Percentiles rank a stretch among this genome's conserved stretches.
These are phyloP conservation scores for Pemphigus obesinymphae DNA, from an alignment of 1,140 invertebrate genomes.

Conservation along the genomic window DNA sequence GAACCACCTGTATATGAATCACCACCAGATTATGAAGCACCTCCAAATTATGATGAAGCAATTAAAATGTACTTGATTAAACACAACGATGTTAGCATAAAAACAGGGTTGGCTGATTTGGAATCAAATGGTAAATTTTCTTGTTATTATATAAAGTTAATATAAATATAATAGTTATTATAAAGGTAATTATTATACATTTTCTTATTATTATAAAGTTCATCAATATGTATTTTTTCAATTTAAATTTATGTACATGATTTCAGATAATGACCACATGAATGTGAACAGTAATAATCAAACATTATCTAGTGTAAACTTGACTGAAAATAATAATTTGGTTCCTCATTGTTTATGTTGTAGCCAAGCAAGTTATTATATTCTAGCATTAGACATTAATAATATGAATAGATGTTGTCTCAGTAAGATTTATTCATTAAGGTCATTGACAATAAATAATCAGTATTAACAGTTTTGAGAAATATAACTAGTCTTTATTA, in stretches of 20 bases:
- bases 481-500: conserved; percentile 6
- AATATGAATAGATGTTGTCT: conserved; percentile 18
- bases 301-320: neutral
- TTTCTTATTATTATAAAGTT: no score
- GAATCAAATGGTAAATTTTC: neutral
- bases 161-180: no score
- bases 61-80: conserved; percentile 52
- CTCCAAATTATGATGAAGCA: conserved; percentile 66
- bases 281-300: neutral
- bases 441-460: conserved; percentile 6
- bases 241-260: neutral
- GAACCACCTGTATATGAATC: conserved; percentile 58
- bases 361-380: neutral
- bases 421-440: conserved; percentile 21
- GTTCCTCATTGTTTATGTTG: conserved; percentile 8
- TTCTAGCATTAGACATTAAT: conserved; percentile 20
- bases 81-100: neutral
- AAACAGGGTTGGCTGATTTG: neutral
- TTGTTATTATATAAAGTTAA: neutral
- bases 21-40: conserved; percentile 65
- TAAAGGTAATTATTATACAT: no score
- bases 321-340: neutral
- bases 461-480: conserved; percentile 14
- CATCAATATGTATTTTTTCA: neutral
- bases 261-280: neutral